phyloP scores from a whole-genome alignment of 2,888 invertebrate genomes.

The Oeneis ivallda region DNA sequence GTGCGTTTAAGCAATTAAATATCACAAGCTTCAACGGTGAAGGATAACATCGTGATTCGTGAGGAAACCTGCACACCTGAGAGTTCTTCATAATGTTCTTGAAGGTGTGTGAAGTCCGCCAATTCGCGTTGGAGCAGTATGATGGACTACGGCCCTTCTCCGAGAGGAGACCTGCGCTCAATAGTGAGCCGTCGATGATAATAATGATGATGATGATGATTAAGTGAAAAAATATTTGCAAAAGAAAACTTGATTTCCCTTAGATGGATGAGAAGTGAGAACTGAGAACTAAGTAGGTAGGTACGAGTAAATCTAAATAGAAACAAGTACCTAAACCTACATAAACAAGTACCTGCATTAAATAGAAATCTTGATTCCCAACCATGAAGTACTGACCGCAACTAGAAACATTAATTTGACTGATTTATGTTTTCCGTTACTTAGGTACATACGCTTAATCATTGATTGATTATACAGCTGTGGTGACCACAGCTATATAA shows the following conservation, averaged over 20 bases:
- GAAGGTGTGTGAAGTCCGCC: too few species aligned
- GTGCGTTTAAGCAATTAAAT: too few species aligned
- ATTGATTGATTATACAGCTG: conserved; percentile 40
- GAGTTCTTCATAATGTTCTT: too few species aligned
- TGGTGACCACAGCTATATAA: conserved; percentile 38
- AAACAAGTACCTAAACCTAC: conserved; percentile 5
- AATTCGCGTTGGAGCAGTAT: too few species aligned
- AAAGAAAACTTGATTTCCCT: neutral
- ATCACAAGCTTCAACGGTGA: too few species aligned
- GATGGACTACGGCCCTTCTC: too few species aligned
- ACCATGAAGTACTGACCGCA: conserved; percentile 36
- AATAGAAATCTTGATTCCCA: conserved; percentile 31
- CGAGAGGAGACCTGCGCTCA: too few species aligned
- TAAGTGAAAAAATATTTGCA: neutral
- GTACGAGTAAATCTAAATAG: conserved; percentile 9
- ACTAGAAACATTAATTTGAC: conserved; percentile 42
- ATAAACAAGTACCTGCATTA: conserved; percentile 21
- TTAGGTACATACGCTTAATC: conserved; percentile 33
- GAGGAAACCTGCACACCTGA: too few species aligned
- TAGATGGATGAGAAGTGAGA: neutral
- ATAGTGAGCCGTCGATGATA: too few species aligned
- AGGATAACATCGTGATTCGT: too few species aligned
- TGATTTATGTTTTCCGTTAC: conserved; percentile 43
- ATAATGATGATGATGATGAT: too few species aligned
- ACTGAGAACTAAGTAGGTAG: neutral